Percentiles rank a stretch among this genome's conserved stretches.
These are phyloP conservation scores for Lamprologus sp. DNA, from an alignment of 2,113 vertebrate species.

Conservation along the genomic window DNA sequence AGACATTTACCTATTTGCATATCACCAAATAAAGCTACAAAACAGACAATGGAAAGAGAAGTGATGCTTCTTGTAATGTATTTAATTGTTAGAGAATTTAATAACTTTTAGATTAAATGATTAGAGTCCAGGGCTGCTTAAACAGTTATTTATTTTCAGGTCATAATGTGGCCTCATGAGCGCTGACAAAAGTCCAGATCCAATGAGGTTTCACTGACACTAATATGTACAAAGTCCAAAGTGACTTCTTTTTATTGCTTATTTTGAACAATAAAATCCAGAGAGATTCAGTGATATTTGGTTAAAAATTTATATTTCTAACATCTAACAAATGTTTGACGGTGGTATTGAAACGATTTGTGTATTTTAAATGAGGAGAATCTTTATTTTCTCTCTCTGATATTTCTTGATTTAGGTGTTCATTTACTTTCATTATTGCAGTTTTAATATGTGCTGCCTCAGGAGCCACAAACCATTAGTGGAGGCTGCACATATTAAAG, in stretches of 20 bases:
- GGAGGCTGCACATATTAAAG: background rate
- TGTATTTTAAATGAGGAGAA: background rate
- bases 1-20: background rate
- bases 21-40: background rate
- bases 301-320: accelerated
- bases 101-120: background rate
- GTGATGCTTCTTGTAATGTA: background rate
- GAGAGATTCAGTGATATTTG: background rate
- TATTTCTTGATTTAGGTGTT: background rate
- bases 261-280: background rate
- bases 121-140: background rate
- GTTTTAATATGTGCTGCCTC: background rate
- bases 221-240: background rate
- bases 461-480: background rate
- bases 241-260: background rate
- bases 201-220: background rate
- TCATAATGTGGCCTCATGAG: background rate
- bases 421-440: background rate
- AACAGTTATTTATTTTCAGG: background rate
- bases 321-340: background rate
- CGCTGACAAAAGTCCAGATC: background rate
- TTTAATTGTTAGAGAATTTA: background rate
- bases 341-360: accelerated
- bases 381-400: background rate
- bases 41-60: background rate